Percentiles rank a stretch among this genome's conserved stretches.
These are phyloP conservation scores for Cryptosula pallasiana DNA, from an alignment of 2,888 invertebrate genomes.

Conservation along the genomic window DNA sequence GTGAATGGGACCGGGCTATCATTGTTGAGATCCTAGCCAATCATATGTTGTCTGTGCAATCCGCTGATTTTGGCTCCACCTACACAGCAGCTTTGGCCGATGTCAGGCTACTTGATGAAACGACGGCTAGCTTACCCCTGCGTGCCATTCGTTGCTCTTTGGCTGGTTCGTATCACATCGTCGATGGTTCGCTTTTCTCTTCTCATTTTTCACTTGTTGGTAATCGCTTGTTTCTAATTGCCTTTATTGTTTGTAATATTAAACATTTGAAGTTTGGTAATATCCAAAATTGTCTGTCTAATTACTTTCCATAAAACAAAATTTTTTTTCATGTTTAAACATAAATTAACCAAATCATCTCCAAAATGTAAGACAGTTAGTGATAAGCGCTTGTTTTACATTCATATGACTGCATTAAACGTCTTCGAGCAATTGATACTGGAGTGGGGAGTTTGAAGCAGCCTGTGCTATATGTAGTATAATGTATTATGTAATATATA, in stretches of 20 bases:
- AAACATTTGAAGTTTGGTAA: neutral
- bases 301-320: too few species aligned
- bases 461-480: too few species aligned
- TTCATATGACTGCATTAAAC: too few species aligned
- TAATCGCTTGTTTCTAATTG: neutral
- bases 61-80: neutral
- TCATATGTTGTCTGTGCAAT: neutral
- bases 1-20: conserved; percentile 9
- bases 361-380: too few species aligned
- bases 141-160: neutral
- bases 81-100: neutral
- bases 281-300: neutral
- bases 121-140: neutral
- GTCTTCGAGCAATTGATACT: too few species aligned
- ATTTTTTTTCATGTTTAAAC: too few species aligned
- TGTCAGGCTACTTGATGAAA: neutral
- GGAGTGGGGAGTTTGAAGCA: too few species aligned
- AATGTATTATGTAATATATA: too few species aligned
- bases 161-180: conserved; percentile 2
- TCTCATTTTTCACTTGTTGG: too few species aligned
- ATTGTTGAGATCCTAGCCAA: neutral
- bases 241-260: neutral
- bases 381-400: too few species aligned
- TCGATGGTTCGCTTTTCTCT: too few species aligned
- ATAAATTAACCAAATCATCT: too few species aligned